Conservation (phyloP, 2,888 invertebrate species). For the Brachyptera risi region DNA sequence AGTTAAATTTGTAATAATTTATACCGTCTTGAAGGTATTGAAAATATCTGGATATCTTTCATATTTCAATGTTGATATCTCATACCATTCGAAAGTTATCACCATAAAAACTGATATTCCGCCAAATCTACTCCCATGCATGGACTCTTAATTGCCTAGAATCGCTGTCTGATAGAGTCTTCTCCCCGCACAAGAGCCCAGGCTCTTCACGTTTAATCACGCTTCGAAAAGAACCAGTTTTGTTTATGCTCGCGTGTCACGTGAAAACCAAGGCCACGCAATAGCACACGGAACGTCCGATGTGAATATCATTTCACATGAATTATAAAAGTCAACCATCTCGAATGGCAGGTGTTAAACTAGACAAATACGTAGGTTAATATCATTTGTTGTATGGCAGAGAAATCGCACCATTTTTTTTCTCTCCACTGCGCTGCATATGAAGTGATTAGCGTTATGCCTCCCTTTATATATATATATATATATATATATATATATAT, state of each 20-base stretch:
- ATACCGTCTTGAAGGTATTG: no score
- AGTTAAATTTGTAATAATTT: no score
- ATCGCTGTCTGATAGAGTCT: conserved; percentile 7
- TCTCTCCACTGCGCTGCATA: neutral
- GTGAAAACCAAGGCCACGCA: conserved; percentile 4
- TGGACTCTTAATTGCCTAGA: conserved; percentile 1
- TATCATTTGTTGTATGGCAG: neutral
- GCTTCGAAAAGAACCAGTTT: conserved; percentile 10
- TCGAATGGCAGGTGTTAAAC: conserved; percentile 12
- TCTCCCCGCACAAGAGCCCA: neutral
- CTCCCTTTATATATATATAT: no score
- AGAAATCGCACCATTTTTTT: neutral
- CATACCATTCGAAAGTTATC: no score
- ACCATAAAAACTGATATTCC: no score
- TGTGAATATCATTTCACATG: conserved; percentile 15
- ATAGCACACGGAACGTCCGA: neutral
- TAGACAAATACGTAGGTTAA: no score
- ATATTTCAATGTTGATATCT: no score
- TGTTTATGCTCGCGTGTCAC: conserved; percentile 8
- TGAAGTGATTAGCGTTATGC: no score
- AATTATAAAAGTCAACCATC: neutral
- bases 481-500: no score
- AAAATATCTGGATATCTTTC: no score
- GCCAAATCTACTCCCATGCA: neutral
- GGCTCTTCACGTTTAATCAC: neutral